phyloP scores from a whole-genome alignment of 2,797 vertebrate species.

The Onychomys torridus region DNA sequence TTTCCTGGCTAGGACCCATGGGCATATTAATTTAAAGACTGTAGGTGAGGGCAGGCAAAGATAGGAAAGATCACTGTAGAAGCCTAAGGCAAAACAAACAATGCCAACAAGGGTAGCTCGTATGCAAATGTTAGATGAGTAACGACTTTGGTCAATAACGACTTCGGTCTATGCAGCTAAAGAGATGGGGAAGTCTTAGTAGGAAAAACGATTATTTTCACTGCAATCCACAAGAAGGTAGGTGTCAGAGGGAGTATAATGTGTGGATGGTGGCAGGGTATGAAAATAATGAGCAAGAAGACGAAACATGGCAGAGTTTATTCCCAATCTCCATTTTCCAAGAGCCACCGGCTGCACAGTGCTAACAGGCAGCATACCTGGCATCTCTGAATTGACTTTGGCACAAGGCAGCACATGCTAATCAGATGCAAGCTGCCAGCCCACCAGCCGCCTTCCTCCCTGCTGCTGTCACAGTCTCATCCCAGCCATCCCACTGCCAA shows the following conservation, averaged over 20 bases:
- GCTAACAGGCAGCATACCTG: slow-evolving; percentile 69
- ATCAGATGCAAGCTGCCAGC: slow-evolving; percentile 70
- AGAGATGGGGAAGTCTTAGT: neutral
- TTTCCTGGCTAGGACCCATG: neutral
- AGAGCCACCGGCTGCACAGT: neutral
- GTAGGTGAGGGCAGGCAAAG: neutral
- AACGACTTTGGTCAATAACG: neutral
- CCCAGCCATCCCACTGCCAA: slow-evolving; percentile 30
- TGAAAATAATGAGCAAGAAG: neutral
- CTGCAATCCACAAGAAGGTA: neutral
- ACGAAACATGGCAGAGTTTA: neutral
- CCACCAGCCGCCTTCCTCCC: neutral
- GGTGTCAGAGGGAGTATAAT: neutral
- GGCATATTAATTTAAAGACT: neutral
- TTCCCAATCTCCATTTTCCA: slow-evolving; percentile 8
- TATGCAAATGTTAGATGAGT: neutral
- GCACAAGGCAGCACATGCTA: slow-evolving; percentile 59
- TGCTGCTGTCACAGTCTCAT: neutral
- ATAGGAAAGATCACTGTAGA: neutral
- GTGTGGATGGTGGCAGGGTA: neutral
- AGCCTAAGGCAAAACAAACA: neutral
- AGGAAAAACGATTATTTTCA: neutral
- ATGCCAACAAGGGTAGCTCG: neutral
- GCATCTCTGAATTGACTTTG: slow-evolving; percentile 68
- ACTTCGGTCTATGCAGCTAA: neutral